Conservation (phyloP, 2,888 invertebrate genomes). For the Pilophorus perplexus region DNA sequence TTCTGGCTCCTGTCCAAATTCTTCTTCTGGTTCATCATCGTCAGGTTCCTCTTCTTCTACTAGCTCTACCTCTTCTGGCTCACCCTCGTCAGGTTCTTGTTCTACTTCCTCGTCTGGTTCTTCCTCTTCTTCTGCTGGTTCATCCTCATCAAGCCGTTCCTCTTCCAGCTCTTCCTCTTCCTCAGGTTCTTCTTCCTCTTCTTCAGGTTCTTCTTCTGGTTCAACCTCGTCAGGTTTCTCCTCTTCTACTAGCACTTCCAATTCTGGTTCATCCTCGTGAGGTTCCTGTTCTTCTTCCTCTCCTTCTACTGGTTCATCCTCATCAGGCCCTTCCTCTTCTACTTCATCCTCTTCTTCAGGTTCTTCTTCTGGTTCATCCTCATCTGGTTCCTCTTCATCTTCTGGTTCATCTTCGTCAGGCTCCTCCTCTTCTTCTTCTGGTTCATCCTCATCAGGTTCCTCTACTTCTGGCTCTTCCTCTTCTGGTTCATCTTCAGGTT, state of each 20-base stretch:
- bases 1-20: not conserved
- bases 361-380: not conserved
- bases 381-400: not conserved
- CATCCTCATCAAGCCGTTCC: not conserved
- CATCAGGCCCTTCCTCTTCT: not conserved
- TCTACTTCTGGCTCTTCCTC: not conserved
- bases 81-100: not conserved
- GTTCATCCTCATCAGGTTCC: not conserved
- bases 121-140: not conserved
- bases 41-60: not conserved
- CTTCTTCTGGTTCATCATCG: constrained; percentile 7
- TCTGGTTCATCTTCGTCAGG: constrained; percentile 6
- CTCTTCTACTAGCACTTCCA: not conserved
- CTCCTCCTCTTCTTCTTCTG: not conserved
- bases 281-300: not conserved
- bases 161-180: not conserved
- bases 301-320: not conserved
- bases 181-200: not conserved
- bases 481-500: not conserved
- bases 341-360: not conserved
- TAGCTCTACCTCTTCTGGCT: not conserved
- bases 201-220: not conserved
- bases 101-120: not conserved
- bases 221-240: not conserved
- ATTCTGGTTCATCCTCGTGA: not conserved